These are phyloP conservation scores for Prionace glauca DNA, from an alignment of 2,797 vertebrate genomes.

Conservation along the genomic window DNA sequence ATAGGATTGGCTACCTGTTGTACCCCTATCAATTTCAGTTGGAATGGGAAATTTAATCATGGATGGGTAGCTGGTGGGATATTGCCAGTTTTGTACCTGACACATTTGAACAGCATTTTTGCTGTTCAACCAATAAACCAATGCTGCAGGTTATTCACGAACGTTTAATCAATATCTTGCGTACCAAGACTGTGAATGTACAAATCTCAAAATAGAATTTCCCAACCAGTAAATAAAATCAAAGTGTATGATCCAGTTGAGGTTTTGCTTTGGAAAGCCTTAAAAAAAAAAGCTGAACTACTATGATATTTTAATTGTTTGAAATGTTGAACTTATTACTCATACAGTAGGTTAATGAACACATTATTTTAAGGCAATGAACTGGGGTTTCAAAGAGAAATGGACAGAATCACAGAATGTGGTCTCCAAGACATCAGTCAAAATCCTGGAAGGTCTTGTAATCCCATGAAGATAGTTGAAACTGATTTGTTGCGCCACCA, in stretches of 20 bases:
- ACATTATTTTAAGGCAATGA: background rate
- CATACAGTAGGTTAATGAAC: background rate
- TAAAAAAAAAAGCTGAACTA: background rate
- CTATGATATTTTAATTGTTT: background rate
- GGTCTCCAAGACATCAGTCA: background rate
- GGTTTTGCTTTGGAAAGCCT: background rate
- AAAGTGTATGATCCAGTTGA: background rate
- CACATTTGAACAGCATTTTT: background rate
- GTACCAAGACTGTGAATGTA: background rate
- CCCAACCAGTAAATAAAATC: background rate
- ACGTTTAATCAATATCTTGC: background rate
- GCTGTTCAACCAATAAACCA: background rate
- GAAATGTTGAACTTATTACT: too few relatives aligned
- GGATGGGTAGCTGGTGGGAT: background rate
- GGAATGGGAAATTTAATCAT: background rate
- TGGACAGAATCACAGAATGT: background rate
- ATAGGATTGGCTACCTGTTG: background rate
- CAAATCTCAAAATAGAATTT: background rate
- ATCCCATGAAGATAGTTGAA: background rate
- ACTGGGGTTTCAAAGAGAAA: background rate
- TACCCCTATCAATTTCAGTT: background rate
- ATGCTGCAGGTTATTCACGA: background rate
- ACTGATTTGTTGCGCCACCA: background rate
- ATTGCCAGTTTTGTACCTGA: background rate
- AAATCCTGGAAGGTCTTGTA: background rate